A percentile compares a stretch with the other conserved stretches of the same genome.
Evolutionary conservation across 1,140 invertebrate species (phyloP).

Genomic region (Trichonephila clavata): DNA sequence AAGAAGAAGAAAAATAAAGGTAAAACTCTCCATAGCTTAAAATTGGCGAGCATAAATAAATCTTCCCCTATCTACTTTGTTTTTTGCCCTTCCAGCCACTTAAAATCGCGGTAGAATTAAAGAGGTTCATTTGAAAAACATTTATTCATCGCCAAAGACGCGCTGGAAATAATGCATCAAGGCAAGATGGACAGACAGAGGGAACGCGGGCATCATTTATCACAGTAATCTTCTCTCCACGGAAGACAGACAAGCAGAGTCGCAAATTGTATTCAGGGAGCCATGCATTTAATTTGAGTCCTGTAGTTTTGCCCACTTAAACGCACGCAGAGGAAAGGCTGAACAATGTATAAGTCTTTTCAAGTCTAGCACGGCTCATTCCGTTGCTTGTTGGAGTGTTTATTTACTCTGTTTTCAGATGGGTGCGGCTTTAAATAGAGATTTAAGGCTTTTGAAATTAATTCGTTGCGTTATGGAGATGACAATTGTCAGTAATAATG

Average conservation of each 20-base stretch:
- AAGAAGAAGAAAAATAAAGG: neutral
- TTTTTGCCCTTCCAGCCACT: neutral
- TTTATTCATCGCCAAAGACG: slow-evolving; percentile 72
- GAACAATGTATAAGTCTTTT: slow-evolving; percentile 17
- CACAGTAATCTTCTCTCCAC: slow-evolving; percentile 45
- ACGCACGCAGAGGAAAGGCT: slow-evolving; percentile 2
- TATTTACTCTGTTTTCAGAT: neutral
- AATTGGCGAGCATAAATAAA: neutral
- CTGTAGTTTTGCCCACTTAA: slow-evolving; percentile 60
- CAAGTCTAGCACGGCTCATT: neutral
- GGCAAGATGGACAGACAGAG: neutral
- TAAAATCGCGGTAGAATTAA: slow-evolving; percentile 23
- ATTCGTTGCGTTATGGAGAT: too few relatives aligned
- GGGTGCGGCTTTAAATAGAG: neutral
- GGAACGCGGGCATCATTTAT: slow-evolving; percentile 40
- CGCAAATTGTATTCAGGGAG: slow-evolving; percentile 60
- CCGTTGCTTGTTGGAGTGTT: too few relatives aligned
- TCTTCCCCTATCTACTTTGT: neutral
- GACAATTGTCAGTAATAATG: neutral
- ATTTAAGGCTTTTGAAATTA: neutral
- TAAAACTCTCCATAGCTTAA: neutral
- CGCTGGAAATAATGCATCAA: slow-evolving; percentile 63
- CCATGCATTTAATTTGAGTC: slow-evolving; percentile 70
- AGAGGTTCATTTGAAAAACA: slow-evolving; percentile 63
- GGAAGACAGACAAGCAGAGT: slow-evolving; percentile 47